These are phyloP conservation scores for Apteryx owenii DNA, from an alignment of 2,113 vertebrate genomes.

Conservation along the genomic window DNA sequence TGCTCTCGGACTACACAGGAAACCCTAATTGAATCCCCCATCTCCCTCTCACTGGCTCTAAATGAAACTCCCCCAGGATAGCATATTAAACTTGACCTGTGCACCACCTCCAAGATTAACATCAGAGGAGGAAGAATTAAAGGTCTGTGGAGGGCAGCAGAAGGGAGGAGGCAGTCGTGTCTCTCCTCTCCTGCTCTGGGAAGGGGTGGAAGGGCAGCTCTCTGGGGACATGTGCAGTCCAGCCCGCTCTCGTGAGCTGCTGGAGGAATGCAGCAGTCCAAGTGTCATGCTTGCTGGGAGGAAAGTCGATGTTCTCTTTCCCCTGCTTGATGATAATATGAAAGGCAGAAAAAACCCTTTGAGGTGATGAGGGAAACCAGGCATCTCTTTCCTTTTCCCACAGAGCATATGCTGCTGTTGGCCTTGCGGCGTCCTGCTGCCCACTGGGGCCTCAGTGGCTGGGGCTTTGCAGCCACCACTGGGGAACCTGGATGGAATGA, in stretches of 20 bases:
- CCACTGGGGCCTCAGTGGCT: fast-evolving
- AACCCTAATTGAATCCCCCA: neutral
- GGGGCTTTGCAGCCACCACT: fast-evolving
- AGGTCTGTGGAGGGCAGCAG: constrained; percentile 38
- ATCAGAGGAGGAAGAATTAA: constrained; percentile 44
- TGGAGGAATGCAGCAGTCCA: neutral
- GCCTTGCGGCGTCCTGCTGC: neutral
- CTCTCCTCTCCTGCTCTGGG: neutral
- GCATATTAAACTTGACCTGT: constrained; percentile 55
- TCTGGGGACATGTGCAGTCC: neutral
- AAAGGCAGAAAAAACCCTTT: neutral
- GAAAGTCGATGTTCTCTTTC: neutral
- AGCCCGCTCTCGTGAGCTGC: neutral
- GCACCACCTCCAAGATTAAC: constrained; percentile 53
- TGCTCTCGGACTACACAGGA: neutral
- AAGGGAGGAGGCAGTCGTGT: neutral
- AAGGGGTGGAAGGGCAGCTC: constrained; percentile 27
- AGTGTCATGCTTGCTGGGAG: fast-evolving
- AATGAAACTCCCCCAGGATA: constrained; percentile 46
- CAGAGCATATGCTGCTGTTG: neutral
- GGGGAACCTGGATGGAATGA: fast-evolving
- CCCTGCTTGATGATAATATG: neutral
- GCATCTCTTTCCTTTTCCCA: neutral
- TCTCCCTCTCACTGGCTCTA: neutral
- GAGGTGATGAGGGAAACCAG: neutral